phyloP scores from a whole-genome alignment of 2,797 vertebrate genomes.

The Gobio occitaniae region DNA sequence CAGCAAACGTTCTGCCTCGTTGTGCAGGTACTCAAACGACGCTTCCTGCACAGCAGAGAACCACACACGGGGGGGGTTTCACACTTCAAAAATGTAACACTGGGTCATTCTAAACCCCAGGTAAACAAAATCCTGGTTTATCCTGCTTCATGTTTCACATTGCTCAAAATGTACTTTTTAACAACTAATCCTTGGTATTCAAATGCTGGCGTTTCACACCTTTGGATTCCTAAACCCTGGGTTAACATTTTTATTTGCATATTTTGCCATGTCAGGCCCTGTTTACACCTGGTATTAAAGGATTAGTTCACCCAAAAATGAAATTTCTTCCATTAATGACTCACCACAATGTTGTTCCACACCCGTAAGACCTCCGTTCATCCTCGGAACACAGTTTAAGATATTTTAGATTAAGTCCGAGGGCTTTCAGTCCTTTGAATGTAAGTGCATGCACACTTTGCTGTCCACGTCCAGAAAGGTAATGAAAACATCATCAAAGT shows the following conservation, averaged over 20 bases:
- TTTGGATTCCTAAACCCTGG: background rate
- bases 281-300: no score
- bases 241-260: background rate
- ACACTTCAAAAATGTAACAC: background rate
- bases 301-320: no score
- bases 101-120: background rate
- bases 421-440: no score
- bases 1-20: slow-evolving; percentile 94
- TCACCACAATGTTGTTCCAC: no score
- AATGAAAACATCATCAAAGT: no score
- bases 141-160: background rate
- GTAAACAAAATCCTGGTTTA: background rate
- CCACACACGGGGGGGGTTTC: background rate
- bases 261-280: no score
- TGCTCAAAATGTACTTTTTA: background rate
- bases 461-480: no score
- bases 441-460: no score
- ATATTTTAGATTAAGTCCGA: no score
- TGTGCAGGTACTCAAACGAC: slow-evolving; percentile 98
- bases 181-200: background rate
- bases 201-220: background rate
- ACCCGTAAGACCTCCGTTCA: no score
- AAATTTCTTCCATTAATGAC: no score
- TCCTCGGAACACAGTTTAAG: no score
- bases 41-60: slow-evolving; percentile 83